phyloP scores from a whole-genome alignment of 2,113 vertebrate genomes.

The Craseonycteris thonglongyai region DNA sequence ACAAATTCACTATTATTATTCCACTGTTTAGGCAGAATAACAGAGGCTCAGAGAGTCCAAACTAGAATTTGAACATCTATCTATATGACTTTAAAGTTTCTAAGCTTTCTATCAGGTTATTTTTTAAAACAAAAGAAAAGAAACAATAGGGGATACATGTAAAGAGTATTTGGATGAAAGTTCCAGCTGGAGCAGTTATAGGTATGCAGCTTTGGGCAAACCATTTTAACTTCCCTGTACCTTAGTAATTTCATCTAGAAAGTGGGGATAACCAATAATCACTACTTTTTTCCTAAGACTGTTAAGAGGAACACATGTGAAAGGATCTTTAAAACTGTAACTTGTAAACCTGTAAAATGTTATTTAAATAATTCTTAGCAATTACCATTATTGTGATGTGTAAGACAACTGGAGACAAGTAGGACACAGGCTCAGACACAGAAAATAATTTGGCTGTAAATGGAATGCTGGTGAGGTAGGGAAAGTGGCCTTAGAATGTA shows the following conservation, averaged over 20 bases:
- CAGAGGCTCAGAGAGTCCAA: not conserved
- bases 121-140: too few species aligned
- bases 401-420: not conserved
- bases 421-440: not conserved
- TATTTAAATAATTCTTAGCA: constrained; percentile 16
- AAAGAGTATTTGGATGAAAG: not conserved
- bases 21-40: not conserved
- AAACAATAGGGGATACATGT: not conserved
- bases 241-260: not conserved
- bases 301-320: not conserved
- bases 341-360: constrained; percentile 21
- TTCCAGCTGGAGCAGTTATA: not conserved
- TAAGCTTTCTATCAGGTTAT: not conserved
- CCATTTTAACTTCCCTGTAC: not conserved
- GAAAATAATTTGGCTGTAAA: not conserved
- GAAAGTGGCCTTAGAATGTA: not conserved
- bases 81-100: not conserved
- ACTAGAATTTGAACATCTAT: not conserved
- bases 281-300: not conserved
- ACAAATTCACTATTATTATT: not conserved
- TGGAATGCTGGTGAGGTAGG: not conserved
- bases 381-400: not conserved
- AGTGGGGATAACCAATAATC: not conserved
- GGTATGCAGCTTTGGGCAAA: not conserved
- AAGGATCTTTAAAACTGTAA: not conserved